These are phyloP conservation scores for Eleginops maclovinus DNA, from an alignment of 2,113 vertebrate species.

Conservation along the genomic window DNA sequence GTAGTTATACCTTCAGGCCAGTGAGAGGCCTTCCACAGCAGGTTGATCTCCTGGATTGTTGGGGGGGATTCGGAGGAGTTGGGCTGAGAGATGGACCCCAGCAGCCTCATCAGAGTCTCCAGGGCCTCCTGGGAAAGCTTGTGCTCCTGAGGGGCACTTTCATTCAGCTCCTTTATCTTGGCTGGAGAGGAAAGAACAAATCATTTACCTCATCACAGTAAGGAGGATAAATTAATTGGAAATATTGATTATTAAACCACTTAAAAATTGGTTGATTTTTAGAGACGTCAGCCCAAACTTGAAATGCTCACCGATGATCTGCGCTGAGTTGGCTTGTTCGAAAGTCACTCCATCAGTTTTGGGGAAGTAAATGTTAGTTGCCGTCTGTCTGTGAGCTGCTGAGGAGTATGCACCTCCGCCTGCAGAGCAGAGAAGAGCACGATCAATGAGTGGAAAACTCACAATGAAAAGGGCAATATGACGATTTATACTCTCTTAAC, in stretches of 20 bases:
- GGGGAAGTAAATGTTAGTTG: slow-evolving; percentile 94
- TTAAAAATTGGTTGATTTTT: too few relatives aligned
- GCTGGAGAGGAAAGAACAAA: slow-evolving; percentile 76
- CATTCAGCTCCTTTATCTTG: slow-evolving; percentile 89
- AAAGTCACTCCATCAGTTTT: slow-evolving; percentile 95
- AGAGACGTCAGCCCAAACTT: neutral
- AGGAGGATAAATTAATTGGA: neutral
- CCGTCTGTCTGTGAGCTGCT: slow-evolving; percentile 70
- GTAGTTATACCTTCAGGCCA: slow-evolving; percentile 88
- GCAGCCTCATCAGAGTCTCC: slow-evolving; percentile 88
- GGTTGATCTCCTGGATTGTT: slow-evolving; percentile 86
- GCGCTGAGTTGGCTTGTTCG: slow-evolving; percentile 92
- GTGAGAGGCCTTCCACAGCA: slow-evolving; percentile 92
- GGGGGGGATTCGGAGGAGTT: slow-evolving; percentile 83
- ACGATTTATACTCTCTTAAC: too few relatives aligned
- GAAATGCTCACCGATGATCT: slow-evolving; percentile 89
- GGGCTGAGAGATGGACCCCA: slow-evolving; percentile 82
- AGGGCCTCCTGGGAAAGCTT: slow-evolving; percentile 79
- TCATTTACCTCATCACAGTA: neutral
- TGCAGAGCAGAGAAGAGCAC: slow-evolving; percentile 51
- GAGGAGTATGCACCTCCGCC: slow-evolving; percentile 89
- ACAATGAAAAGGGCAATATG: neutral
- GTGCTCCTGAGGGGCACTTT: slow-evolving; percentile 75
- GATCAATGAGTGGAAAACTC: neutral
- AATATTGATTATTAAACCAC: too few relatives aligned